A percentile compares a stretch with the other conserved stretches of the same genome.
Conservation (phyloP, 2,797 vertebrate genomes). For the Sebastes hopkinsi region DNA sequence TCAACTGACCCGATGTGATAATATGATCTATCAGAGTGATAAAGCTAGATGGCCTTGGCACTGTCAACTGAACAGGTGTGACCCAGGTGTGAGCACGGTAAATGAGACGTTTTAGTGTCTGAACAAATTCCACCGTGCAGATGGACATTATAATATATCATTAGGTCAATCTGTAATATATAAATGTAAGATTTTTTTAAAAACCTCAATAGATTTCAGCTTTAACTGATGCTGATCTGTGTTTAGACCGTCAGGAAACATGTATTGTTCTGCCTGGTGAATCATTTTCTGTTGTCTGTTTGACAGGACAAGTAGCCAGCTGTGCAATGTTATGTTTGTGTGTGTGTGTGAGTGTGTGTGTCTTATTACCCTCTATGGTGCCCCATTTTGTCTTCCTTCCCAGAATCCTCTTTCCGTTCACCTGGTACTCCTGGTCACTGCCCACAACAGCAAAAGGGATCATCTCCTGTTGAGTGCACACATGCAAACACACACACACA, state of each 20-base stretch:
- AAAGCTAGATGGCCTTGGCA: not conserved
- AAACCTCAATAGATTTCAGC: not conserved
- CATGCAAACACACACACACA: not conserved
- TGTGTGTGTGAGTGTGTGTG: not conserved
- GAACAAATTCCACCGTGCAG: not conserved
- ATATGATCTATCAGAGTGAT: not conserved
- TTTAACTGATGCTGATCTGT: not conserved
- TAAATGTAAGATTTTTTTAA: not conserved
- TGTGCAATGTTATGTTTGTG: not conserved
- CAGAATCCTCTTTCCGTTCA: conserved; percentile 95
- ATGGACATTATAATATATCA: not conserved
- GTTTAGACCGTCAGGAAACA: not conserved
- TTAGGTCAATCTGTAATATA: not conserved
- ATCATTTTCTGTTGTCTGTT: conserved; percentile 1
- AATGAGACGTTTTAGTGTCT: not conserved
- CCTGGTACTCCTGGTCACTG: conserved; percentile 97
- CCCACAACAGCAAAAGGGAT: conserved; percentile 98
- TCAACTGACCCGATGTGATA: not conserved
- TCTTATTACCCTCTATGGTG: conserved; percentile 93
- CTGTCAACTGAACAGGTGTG: conserved; percentile 11
- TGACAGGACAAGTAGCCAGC: conserved; percentile 2
- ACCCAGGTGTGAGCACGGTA: not conserved
- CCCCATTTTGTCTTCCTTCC: conserved; percentile 99
- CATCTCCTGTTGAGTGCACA: conserved; percentile 88
- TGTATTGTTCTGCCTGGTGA: not conserved